Evolutionary conservation across 2,888 invertebrate species (phyloP).

Genomic region (Xanthia togata): DNA sequence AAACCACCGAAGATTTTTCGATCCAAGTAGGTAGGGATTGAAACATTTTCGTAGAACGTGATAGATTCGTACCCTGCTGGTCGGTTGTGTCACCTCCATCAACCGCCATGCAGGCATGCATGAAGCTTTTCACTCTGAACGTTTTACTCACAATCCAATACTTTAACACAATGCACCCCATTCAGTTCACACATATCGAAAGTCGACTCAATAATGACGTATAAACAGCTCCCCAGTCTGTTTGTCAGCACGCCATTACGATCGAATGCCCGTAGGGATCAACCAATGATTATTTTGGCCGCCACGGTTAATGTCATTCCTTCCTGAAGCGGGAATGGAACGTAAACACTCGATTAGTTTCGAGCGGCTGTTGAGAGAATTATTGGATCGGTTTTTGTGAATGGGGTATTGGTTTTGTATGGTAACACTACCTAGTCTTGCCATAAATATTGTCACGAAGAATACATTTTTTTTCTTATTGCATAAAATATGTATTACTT

Average conservation of each 20-base stretch:
- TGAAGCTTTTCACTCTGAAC: background rate
- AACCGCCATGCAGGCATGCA: no score
- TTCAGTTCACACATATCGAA: slow-evolving; percentile 51
- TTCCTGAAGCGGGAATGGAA: slow-evolving; percentile 32
- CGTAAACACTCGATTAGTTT: slow-evolving; percentile 43
- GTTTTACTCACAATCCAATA: slow-evolving; percentile 3
- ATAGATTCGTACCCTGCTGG: background rate
- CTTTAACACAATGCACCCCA: slow-evolving; percentile 1
- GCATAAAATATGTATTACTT: no score
- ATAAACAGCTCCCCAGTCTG: slow-evolving; percentile 65
- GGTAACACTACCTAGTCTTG: no score
- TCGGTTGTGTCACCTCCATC: background rate
- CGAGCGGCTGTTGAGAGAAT: slow-evolving; percentile 45
- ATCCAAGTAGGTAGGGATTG: background rate
- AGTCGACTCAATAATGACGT: slow-evolving; percentile 66
- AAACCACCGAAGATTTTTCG: background rate
- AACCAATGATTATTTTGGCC: slow-evolving; percentile 58
- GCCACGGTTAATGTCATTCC: slow-evolving; percentile 21
- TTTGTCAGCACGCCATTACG: slow-evolving; percentile 62
- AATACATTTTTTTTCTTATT: no score
- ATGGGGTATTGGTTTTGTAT: background rate
- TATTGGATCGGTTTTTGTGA: slow-evolving; percentile 43
- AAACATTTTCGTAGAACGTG: background rate
- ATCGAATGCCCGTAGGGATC: slow-evolving; percentile 23
- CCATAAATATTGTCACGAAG: no score